These are phyloP conservation scores for Eupelmus urozonus DNA, from an alignment of 2,888 invertebrate genomes.

Conservation along the genomic window DNA sequence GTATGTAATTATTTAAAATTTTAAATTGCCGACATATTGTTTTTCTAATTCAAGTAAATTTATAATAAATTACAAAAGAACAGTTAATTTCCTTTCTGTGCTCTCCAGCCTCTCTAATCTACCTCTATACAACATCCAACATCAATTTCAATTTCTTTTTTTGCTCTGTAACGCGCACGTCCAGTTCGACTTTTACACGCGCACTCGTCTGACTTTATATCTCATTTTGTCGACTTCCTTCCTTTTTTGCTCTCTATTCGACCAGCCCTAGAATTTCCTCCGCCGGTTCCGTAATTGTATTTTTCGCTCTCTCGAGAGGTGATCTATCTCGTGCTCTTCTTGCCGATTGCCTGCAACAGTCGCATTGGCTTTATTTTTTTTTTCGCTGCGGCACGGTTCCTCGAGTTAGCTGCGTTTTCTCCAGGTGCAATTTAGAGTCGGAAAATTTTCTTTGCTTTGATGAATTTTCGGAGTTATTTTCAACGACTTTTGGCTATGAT, in stretches of 20 bases:
- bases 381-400: not conserved
- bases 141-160: too few relatives aligned
- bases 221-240: not conserved
- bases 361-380: not conserved
- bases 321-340: not conserved
- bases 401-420: not conserved
- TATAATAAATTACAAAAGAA: too few relatives aligned
- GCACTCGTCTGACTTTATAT: not conserved
- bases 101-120: too few relatives aligned
- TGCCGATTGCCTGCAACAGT: not conserved
- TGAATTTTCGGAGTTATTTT: too few relatives aligned
- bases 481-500: too few relatives aligned
- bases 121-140: too few relatives aligned
- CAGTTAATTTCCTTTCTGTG: too few relatives aligned
- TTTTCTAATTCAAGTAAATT: too few relatives aligned
- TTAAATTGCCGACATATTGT: too few relatives aligned
- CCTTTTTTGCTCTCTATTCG: not conserved
- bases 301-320: not conserved
- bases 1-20: too few relatives aligned
- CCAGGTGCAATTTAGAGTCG: not conserved
- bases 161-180: too few relatives aligned
- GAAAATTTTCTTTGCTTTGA: too few relatives aligned
- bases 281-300: constrained; percentile 4
- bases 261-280: not conserved
- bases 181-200: not conserved